Conservation (phyloP, 2,113 vertebrate genomes). For the Callipepla californica region DNA sequence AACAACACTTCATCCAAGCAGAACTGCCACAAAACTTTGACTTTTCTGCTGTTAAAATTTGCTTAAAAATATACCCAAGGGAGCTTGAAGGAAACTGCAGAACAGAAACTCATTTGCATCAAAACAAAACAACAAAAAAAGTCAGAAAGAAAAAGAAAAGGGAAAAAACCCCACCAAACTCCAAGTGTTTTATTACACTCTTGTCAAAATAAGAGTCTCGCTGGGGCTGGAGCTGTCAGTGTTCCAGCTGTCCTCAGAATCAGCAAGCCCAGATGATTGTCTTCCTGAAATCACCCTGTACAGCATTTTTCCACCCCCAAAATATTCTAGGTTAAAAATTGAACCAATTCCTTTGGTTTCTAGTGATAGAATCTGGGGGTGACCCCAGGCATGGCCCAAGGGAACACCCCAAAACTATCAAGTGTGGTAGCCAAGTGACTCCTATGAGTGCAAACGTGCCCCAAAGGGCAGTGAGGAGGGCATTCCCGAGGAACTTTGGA, state of each 20-base stretch:
- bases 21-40: neutral
- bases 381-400: neutral
- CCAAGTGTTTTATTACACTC: neutral
- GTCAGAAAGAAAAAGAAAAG: neutral
- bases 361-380: neutral
- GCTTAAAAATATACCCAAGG: neutral
- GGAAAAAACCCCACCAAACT: neutral
- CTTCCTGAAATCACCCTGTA: neutral
- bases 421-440: neutral
- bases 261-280: neutral
- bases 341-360: neutral
- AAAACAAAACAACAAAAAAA: neutral
- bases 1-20: neutral
- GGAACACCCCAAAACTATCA: neutral
- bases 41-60: neutral
- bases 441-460: neutral
- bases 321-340: neutral
- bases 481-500: neutral
- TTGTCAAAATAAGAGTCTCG: neutral
- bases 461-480: accelerated
- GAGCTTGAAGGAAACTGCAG: neutral
- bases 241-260: neutral
- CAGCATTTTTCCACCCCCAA: neutral
- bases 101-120: neutral
- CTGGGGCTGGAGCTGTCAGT: neutral